Evolutionary conservation across 1,140 invertebrate genomes (phyloP), one percentile per base, ranked within the genome.

Genomic region (Eupeodes corollae): DNA sequence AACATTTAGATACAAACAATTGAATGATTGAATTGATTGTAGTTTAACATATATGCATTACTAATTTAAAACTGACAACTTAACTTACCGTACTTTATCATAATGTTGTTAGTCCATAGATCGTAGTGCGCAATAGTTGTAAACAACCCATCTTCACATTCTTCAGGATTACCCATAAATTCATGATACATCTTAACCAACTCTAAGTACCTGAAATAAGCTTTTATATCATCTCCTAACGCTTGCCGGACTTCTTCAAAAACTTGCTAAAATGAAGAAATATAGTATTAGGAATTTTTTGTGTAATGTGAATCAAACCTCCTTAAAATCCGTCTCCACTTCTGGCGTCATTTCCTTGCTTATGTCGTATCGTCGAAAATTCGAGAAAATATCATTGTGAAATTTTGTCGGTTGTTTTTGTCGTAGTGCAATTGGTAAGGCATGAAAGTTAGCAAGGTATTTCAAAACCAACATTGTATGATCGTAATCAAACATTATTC

Each of bases 101-200:
- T 69, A 1, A 79, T 68, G 51, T 83, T 83, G 53, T 79, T 81
- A 5, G 72, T 63, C 79, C 79, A 82, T 35, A 79, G 70, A 58
- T 82, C 80, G 0, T 70, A 64, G 43, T 82, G 80, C 3, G 70
- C 59, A 16, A 76, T 70, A 0, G 71, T 74, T 0, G 69, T 71
- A 61, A 72, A 80, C 0, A 68, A 49, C 0, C 57, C 56, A 43
- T 63, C 63, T 5, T 50, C 35, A 26, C 21, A 26, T 5, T 35
- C 46, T 9, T 65, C 52, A 13, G 51, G 26, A 2, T 9, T 32
- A 1, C 43, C 41, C 15, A 61, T 47, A 37, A 53, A 60, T 2
- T 26, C 42, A 39, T 61, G 47, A 26, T 11, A 54, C 2, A 46
- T 12, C 2, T 50, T 6, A 12, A 53, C 21, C 34, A 63, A 30